phyloP scores from a whole-genome alignment of 2,113 vertebrate species.

The Lasiurus cinereus region DNA sequence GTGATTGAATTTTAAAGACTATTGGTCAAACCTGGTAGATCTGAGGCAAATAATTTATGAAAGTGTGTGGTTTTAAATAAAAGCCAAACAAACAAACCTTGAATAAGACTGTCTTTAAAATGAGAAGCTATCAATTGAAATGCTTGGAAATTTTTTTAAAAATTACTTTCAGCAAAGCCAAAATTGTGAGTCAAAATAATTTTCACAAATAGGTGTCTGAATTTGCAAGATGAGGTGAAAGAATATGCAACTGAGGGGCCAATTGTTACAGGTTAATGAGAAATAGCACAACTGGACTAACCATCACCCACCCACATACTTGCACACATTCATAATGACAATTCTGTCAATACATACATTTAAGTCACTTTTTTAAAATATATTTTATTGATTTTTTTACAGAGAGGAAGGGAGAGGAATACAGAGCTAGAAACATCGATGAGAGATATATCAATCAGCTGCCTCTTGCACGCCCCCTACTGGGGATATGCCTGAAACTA shows the following conservation, averaged over 20 bases:
- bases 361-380: neutral
- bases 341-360: neutral
- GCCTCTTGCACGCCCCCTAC: too few species aligned
- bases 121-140: slow-evolving; percentile 61
- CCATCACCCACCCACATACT: neutral
- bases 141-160: slow-evolving; percentile 15
- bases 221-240: slow-evolving; percentile 54
- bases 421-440: too few species aligned
- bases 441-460: too few species aligned
- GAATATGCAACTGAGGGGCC: slow-evolving; percentile 34
- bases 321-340: neutral
- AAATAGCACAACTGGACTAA: neutral
- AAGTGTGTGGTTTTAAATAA: neutral
- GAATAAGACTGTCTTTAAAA: slow-evolving; percentile 51
- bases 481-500: too few species aligned
- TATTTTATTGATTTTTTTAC: too few species aligned
- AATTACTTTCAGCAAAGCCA: slow-evolving; percentile 28
- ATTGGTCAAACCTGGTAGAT: slow-evolving; percentile 41
- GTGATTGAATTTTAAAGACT: slow-evolving; percentile 44
- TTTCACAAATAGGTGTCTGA: slow-evolving; percentile 62
- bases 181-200: slow-evolving; percentile 61
- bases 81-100: neutral
- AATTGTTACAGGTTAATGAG: slow-evolving; percentile 31
- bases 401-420: too few species aligned
- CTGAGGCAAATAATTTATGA: slow-evolving; percentile 54